Percentiles rank a stretch among this genome's conserved stretches.
Evolutionary conservation across 2,113 vertebrate species (phyloP).

Genomic region (Apistogramma diplotaenia): DNA sequence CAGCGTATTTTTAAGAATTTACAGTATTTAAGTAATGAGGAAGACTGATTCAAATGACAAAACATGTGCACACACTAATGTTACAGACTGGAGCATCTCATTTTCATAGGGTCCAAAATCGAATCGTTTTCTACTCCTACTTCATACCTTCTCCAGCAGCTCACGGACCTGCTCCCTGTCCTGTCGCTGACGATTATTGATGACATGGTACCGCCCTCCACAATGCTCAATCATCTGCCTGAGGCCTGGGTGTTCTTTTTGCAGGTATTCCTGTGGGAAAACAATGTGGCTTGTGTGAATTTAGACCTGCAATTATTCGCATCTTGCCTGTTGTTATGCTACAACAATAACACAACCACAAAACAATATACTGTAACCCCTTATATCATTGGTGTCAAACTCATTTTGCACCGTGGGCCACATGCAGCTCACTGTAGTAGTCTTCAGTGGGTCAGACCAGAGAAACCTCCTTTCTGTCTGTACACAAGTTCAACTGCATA

Average conservation of each 20-base stretch:
- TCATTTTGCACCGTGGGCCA: too few relatives aligned
- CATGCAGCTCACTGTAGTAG: too few relatives aligned
- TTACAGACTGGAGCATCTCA: neutral
- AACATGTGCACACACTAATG: neutral
- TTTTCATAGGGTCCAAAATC: too few relatives aligned
- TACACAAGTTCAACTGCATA: too few relatives aligned
- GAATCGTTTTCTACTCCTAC: neutral
- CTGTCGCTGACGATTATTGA: constrained; percentile 73
- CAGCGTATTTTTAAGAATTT: neutral
- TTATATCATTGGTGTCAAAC: too few relatives aligned
- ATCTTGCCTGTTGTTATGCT: neutral
- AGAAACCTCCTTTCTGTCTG: too few relatives aligned
- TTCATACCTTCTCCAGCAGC: constrained; percentile 76
- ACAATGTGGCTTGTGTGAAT: neutral
- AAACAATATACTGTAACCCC: too few relatives aligned
- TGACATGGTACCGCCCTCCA: constrained; percentile 67
- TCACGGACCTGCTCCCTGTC: constrained; percentile 67
- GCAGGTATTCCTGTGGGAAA: constrained; percentile 60
- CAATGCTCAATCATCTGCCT: constrained; percentile 68
- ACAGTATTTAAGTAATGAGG: neutral
- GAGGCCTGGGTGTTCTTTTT: constrained; percentile 64
- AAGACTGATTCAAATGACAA: neutral
- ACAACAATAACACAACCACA: neutral
- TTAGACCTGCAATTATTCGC: neutral
- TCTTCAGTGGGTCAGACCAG: too few relatives aligned